Evolutionary conservation across 2,888 invertebrate species (phyloP).

Genomic region (Noctua fimbriata): DNA sequence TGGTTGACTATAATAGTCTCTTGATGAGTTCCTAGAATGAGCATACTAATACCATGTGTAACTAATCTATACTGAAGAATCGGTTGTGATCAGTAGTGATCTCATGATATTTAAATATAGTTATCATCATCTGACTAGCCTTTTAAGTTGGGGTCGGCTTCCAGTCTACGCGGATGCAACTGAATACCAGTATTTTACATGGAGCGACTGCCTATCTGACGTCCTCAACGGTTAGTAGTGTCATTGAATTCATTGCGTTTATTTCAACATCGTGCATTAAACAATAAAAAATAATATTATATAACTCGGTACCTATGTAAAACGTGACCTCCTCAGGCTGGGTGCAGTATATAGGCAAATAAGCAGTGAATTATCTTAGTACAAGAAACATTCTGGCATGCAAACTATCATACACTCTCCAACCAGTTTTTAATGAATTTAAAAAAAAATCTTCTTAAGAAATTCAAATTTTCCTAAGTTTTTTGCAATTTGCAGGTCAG

Average conservation of each 20-base stretch:
- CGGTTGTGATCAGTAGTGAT: not conserved
- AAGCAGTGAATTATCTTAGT: not conserved
- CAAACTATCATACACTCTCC: not conserved
- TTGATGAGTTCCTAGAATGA: constrained; percentile 22
- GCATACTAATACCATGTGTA: not conserved
- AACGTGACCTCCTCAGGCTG: not conserved
- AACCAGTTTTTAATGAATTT: not conserved
- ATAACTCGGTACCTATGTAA: constrained; percentile 5
- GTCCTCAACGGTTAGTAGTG: not conserved
- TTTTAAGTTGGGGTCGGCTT: not conserved
- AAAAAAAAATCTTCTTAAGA: not conserved
- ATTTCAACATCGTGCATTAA: constrained; percentile 2
- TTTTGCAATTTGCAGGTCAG: too few species aligned
- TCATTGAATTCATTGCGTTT: not conserved
- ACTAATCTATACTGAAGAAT: constrained; percentile 15
- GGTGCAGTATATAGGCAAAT: not conserved
- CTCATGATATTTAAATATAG: constrained; percentile 22
- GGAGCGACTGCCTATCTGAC: not conserved
- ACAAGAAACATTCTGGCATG: not conserved
- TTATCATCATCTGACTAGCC: not conserved
- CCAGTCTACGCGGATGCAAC: not conserved
- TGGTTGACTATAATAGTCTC: not conserved
- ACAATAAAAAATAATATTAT: constrained; percentile 22
- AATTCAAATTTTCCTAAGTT: too few species aligned
- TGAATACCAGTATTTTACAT: not conserved